These are phyloP conservation scores for Drosophila mimetica DNA, from an alignment of 2,888 invertebrate species.

Conservation along the genomic window DNA sequence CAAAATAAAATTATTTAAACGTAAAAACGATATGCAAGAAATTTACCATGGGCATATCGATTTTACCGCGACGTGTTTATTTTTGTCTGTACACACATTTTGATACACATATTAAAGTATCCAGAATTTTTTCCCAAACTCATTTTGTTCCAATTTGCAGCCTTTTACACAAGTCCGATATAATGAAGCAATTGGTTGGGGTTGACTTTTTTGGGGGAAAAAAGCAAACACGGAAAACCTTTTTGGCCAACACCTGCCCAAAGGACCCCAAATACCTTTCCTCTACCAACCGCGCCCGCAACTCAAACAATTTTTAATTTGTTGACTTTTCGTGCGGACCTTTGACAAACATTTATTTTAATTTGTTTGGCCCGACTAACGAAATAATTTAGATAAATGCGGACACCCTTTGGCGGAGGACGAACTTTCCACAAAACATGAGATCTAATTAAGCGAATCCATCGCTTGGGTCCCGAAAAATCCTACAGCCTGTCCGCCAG, in stretches of 20 bases:
- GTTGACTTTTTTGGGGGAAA: constrained; percentile 36
- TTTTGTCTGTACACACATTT: neutral
- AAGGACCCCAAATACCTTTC: constrained; percentile 37
- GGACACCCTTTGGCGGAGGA: neutral
- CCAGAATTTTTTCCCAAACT: neutral
- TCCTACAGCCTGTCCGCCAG: constrained; percentile 41
- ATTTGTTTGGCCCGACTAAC: constrained; percentile 63
- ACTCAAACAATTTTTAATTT: constrained; percentile 62
- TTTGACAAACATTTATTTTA: constrained; percentile 65
- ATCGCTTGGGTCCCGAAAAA: constrained; percentile 37
- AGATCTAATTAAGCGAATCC: constrained; percentile 59
- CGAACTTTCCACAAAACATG: constrained; percentile 27
- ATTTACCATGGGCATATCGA: too few species aligned
- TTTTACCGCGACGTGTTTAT: too few species aligned
- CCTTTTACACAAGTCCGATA: constrained; percentile 6
- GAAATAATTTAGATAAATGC: constrained; percentile 73
- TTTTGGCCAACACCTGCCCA: constrained; percentile 58
- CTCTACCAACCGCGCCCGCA: constrained; percentile 8
- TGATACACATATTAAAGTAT: neutral
- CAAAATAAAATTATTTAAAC: too few species aligned
- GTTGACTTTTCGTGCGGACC: constrained; percentile 56
- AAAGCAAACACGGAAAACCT: constrained; percentile 43
- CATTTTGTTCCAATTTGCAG: constrained; percentile 1
- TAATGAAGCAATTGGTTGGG: constrained; percentile 68
- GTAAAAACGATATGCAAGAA: too few species aligned